Conservation (phyloP, 1,140 invertebrate species). For the Oedothorax gibbosus region DNA sequence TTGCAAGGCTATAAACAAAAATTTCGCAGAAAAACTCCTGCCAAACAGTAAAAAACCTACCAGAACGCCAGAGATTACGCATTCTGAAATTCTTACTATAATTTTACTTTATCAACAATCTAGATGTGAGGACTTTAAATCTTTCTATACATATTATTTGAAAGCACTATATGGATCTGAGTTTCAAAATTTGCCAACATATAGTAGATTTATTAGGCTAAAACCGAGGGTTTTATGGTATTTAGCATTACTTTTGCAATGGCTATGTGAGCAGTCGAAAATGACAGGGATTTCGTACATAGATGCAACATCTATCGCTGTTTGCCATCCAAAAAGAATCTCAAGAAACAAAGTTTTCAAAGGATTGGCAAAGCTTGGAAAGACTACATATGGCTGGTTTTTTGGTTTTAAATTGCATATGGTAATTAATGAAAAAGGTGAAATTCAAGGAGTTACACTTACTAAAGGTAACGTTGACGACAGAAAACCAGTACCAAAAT, state of each 20-base stretch:
- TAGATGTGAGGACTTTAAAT: conserved; percentile 26
- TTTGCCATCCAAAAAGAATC: neutral
- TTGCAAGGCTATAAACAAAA: conserved; percentile 24
- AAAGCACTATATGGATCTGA: neutral
- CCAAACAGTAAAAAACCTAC: conserved; percentile 30
- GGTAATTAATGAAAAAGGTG: conserved; percentile 48
- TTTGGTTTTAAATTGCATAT: conserved; percentile 40
- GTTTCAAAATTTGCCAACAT: conserved; percentile 27
- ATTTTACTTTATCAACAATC: conserved; percentile 5
- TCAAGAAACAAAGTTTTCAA: neutral
- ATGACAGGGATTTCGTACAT: neutral
- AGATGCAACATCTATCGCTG: neutral
- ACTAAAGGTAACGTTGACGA: conserved; percentile 37
- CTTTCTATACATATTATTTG: conserved; percentile 20
- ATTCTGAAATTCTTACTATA: neutral
- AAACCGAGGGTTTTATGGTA: conserved; percentile 39
- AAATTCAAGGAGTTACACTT: conserved; percentile 32
- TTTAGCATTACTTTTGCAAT: conserved; percentile 19
- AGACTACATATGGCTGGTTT: neutral
- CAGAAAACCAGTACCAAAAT: conserved; percentile 11
- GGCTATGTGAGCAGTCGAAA: neutral
- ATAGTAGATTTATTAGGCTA: conserved; percentile 36
- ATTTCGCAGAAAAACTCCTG: conserved; percentile 18
- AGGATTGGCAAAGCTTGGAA: neutral
- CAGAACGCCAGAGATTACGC: conserved; percentile 3